A percentile compares a stretch with the other conserved stretches of the same genome.
These are phyloP conservation scores for Euproctis similis DNA, from an alignment of 2,888 invertebrate species.

Conservation along the genomic window DNA sequence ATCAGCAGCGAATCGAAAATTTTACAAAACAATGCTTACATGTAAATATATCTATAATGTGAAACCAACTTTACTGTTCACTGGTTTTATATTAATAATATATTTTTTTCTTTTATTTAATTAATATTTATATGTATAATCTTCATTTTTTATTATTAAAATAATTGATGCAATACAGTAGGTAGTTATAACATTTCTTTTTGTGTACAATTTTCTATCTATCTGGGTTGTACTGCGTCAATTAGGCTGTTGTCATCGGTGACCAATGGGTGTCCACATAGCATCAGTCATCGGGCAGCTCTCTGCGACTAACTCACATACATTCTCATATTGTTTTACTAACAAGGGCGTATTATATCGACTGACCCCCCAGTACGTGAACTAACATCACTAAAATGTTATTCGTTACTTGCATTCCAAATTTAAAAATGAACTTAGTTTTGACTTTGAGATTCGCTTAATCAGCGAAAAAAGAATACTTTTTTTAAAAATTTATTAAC, in stretches of 20 bases:
- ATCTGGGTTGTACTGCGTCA: constrained; percentile 47
- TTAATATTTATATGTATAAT: too few relatives aligned
- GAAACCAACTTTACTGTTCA: constrained; percentile 50
- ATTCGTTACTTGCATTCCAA: constrained; percentile 63
- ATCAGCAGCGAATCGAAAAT: constrained; percentile 2
- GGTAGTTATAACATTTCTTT: constrained; percentile 24
- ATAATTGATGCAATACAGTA: constrained; percentile 41
- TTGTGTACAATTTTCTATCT: constrained; percentile 23
- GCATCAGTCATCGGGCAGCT: constrained; percentile 32
- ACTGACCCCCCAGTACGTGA: constrained; percentile 40
- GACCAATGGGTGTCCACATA: constrained; percentile 42
- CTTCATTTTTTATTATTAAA: constrained; percentile 18
- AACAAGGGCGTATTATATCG: constrained; percentile 60
- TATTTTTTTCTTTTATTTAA: constrained; percentile 22
- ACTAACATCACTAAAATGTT: constrained; percentile 43
- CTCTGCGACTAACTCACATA: constrained; percentile 50
- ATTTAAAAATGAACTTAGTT: too few relatives aligned
- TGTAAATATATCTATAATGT: constrained; percentile 8
- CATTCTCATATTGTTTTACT: constrained; percentile 46
- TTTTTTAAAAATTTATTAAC: too few relatives aligned
- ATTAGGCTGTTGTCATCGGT: constrained; percentile 38
- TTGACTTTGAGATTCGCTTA: too few relatives aligned
- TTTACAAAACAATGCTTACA: constrained; percentile 15
- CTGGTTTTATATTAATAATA: constrained; percentile 31
- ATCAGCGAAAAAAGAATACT: too few relatives aligned